Percentiles rank a stretch among this genome's conserved stretches.
phyloP scores from a whole-genome alignment of 2,888 invertebrate genomes.

The Lasioglossum calceatum region DNA sequence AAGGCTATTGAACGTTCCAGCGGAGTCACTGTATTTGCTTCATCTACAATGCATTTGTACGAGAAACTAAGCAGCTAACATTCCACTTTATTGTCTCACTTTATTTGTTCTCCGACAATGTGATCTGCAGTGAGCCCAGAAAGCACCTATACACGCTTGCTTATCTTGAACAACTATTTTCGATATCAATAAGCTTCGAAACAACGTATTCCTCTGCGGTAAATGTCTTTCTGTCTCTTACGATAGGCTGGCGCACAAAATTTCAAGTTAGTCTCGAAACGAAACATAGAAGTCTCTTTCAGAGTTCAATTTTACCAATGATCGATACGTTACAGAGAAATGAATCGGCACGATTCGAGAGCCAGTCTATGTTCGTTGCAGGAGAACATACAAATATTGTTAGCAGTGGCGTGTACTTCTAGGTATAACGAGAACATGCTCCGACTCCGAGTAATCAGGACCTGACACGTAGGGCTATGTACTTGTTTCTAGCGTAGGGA shows the following conservation, averaged over 20 bases:
- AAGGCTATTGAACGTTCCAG: background rate
- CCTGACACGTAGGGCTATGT: constrained; percentile 3
- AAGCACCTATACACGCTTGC: background rate
- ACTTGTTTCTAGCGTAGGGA: constrained; percentile 53
- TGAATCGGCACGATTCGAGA: background rate
- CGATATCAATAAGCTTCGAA: background rate
- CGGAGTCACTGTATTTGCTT: background rate
- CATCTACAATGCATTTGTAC: background rate
- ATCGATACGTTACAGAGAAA: background rate
- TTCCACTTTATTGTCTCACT: constrained; percentile 46
- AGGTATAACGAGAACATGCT: background rate
- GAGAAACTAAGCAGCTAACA: constrained; percentile 22
- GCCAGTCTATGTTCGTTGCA: background rate
- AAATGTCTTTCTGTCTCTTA: background rate
- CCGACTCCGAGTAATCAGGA: constrained; percentile 35
- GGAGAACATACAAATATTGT: constrained; percentile 6
- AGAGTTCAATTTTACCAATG: background rate
- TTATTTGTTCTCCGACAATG: constrained; percentile 15
- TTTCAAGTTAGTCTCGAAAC: background rate
- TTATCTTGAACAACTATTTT: constrained; percentile 4
- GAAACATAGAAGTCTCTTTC: background rate
- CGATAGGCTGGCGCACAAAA: background rate
- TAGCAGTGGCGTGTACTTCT: constrained; percentile 1
- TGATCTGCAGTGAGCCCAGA: background rate
- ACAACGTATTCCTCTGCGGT: background rate